Conservation (phyloP, 2,888 invertebrate species). For the Disparrhopalites patrizii region DNA sequence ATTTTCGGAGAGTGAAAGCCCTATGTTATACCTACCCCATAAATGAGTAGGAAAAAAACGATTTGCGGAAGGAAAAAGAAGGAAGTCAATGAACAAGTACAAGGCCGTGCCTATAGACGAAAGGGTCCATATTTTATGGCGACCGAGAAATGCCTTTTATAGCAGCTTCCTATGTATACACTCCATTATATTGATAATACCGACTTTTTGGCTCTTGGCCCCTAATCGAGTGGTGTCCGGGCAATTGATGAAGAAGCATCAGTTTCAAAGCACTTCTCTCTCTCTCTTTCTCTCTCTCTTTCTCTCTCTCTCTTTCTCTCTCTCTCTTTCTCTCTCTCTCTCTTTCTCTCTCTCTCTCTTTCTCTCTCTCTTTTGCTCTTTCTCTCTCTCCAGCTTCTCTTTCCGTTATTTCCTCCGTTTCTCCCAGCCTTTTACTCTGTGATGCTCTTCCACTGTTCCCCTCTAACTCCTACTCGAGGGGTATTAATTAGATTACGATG, state of each 20-base stretch:
- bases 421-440: neutral
- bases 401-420: neutral
- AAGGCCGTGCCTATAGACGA: too few relatives aligned
- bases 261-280: conserved; percentile 22
- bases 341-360: neutral
- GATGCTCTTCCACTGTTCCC: too few relatives aligned
- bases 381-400: too few relatives aligned
- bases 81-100: too few relatives aligned
- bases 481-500: conserved; percentile 32
- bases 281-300: neutral
- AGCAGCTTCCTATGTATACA: too few relatives aligned
- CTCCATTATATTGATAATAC: conserved; percentile 5
- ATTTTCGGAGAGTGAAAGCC: too few relatives aligned
- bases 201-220: conserved; percentile 11
- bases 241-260: conserved; percentile 30
- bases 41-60: too few relatives aligned
- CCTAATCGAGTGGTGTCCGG: conserved; percentile 17
- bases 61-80: too few relatives aligned
- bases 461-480: conserved; percentile 23
- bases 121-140: too few relatives aligned
- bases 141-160: too few relatives aligned
- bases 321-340: conserved; percentile 3
- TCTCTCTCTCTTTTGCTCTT: neutral
- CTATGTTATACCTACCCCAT: too few relatives aligned
- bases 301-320: neutral